These are phyloP conservation scores for Corydoras sp. DNA, from an alignment of 2,113 vertebrate species.

Conservation along the genomic window DNA sequence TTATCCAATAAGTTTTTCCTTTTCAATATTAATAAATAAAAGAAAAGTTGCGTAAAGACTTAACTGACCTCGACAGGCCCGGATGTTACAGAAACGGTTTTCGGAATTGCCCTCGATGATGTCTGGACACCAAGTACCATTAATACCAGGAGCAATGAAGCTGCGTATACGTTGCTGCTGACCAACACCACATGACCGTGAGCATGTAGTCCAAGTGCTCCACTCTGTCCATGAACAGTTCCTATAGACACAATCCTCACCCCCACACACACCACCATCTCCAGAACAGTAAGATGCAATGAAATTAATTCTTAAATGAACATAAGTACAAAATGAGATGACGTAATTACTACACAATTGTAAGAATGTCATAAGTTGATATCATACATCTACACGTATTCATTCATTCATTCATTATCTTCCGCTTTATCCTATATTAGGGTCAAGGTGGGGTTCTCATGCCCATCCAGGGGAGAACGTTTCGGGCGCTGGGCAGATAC, in stretches of 20 bases:
- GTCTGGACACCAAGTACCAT: slow-evolving; percentile 75
- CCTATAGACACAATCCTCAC: slow-evolving; percentile 51
- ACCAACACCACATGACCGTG: slow-evolving; percentile 78
- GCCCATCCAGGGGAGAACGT: too few relatives aligned
- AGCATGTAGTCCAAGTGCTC: slow-evolving; percentile 73
- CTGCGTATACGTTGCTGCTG: slow-evolving; percentile 78
- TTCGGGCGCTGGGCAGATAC: too few relatives aligned
- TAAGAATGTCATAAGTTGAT: too few relatives aligned
- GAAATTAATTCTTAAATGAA: background rate
- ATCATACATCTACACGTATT: too few relatives aligned
- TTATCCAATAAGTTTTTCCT: too few relatives aligned
- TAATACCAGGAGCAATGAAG: slow-evolving; percentile 63
- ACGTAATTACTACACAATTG: too few relatives aligned
- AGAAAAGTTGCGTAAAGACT: background rate
- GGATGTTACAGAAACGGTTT: slow-evolving; percentile 75
- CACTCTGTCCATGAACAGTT: slow-evolving; percentile 82
- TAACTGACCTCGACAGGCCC: slow-evolving; percentile 74
- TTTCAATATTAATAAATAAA: background rate
- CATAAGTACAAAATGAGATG: background rate
- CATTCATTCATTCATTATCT: too few relatives aligned
- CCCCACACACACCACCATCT: slow-evolving; percentile 55
- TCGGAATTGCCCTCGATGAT: slow-evolving; percentile 73
- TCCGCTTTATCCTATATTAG: too few relatives aligned
- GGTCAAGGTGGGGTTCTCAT: too few relatives aligned
- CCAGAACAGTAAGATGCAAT: slow-evolving; percentile 5